phyloP scores from a whole-genome alignment of 1,140 invertebrate species.

The Archivesica marissinica region DNA sequence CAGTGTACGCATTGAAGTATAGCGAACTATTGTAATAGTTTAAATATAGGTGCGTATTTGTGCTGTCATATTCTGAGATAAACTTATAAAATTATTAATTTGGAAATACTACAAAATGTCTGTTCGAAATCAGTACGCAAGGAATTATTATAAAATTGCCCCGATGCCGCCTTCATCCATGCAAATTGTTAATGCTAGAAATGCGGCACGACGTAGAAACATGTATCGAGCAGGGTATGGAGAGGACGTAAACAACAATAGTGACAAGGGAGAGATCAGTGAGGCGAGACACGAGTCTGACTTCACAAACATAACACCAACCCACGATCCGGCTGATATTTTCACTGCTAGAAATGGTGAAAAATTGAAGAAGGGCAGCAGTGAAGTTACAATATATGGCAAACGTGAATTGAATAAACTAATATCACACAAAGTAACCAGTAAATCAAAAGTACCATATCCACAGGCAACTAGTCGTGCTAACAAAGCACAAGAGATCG shows the following conservation, averaged over 20 bases:
- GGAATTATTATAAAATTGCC: conserved; percentile 28
- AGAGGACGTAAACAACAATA: background rate
- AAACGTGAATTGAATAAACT: conserved; percentile 13
- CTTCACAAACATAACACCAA: background rate
- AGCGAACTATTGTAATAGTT: no score
- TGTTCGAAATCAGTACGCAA: conserved; percentile 18
- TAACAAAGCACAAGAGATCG: background rate
- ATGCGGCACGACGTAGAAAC: background rate
- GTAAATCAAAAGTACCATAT: no score
- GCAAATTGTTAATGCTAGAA: conserved; percentile 5
- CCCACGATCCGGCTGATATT: background rate
- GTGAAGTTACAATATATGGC: conserved; percentile 7
- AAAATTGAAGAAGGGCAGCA: background rate
- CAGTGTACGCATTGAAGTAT: no score
- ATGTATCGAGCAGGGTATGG: background rate
- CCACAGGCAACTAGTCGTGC: no score
- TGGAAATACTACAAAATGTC: background rate
- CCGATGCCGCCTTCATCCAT: background rate
- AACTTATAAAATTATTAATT: no score
- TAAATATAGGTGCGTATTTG: no score
- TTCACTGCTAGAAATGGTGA: background rate
- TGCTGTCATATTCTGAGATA: no score
- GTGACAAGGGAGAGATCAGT: background rate
- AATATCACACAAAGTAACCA: no score
- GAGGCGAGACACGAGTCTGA: background rate